These are phyloP conservation scores for Oithona nana DNA, from an alignment of 2,888 invertebrate species.

Conservation along the genomic window DNA sequence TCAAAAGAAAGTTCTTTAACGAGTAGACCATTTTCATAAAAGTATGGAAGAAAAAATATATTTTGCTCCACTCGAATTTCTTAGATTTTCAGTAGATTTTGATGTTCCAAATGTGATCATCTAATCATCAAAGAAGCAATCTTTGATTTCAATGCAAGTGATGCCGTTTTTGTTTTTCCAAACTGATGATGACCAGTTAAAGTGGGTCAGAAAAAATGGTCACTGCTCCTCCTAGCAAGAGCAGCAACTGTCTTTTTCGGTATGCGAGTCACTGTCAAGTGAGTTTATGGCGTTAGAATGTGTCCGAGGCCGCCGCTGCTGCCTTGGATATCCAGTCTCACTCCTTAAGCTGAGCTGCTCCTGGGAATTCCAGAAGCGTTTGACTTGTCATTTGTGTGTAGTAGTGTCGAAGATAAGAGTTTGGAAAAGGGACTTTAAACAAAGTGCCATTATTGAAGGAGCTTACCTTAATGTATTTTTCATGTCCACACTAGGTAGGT, in stretches of 20 bases:
- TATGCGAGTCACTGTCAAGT: neutral
- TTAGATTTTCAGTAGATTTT: no score
- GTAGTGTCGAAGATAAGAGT: neutral
- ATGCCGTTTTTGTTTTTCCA: no score
- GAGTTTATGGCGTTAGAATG: neutral
- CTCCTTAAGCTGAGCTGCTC: no score
- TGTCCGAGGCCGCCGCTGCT: neutral
- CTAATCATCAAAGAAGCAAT: no score
- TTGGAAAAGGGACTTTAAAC: neutral
- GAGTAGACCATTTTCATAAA: neutral
- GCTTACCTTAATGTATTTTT: neutral
- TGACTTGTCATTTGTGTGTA: neutral
- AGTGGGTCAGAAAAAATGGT: neutral
- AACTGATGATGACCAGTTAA: neutral
- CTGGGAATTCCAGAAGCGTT: neutral
- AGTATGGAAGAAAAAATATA: neutral
- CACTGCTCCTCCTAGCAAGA: no score
- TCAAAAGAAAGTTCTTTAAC: neutral
- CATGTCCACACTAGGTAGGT: neutral
- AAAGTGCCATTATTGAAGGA: neutral
- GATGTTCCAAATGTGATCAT: no score
- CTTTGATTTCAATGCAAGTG: no score
- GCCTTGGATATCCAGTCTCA: no score
- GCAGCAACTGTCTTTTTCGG: neutral
- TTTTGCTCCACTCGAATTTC: no score